Evolutionary conservation across 2,797 vertebrate species (phyloP).

Genomic region (Oceanodroma leucorhoa): DNA sequence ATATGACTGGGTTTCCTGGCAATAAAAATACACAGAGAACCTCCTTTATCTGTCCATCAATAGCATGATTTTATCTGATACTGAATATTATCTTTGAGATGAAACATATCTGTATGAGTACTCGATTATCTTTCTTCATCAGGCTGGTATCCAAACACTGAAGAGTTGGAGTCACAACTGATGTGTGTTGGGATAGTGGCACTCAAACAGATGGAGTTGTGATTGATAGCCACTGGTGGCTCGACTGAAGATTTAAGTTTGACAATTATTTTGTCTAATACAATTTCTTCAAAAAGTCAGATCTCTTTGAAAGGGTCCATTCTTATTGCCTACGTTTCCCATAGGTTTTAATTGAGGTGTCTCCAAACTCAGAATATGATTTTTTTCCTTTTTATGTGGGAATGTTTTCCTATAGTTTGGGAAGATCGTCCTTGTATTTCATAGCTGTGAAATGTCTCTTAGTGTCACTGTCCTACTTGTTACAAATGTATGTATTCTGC

Average conservation of each 20-base stretch:
- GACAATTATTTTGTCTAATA: background rate
- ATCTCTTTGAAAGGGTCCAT: background rate
- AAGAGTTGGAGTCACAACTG: background rate
- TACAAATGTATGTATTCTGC: background rate
- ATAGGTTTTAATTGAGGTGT: background rate
- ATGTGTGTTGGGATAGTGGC: background rate
- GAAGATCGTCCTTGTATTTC: background rate
- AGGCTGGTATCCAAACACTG: background rate
- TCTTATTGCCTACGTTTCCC: background rate
- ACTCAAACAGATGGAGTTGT: background rate
- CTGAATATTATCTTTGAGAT: background rate
- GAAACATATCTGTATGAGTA: background rate
- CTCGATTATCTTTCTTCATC: background rate
- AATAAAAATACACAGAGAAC: background rate
- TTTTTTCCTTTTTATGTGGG: background rate
- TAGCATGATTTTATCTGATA: background rate
- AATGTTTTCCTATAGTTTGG: background rate
- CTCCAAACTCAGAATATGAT: background rate
- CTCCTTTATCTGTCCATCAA: background rate
- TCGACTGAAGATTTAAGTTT: background rate
- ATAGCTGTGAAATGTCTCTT: background rate
- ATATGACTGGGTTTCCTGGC: background rate
- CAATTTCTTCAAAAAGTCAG: background rate
- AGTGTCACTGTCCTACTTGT: background rate
- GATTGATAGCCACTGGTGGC: background rate